Percentiles rank a stretch among this genome's conserved stretches.
phyloP scores from a whole-genome alignment of 2,113 vertebrate genomes.

The Monarcha castaneiventris region DNA sequence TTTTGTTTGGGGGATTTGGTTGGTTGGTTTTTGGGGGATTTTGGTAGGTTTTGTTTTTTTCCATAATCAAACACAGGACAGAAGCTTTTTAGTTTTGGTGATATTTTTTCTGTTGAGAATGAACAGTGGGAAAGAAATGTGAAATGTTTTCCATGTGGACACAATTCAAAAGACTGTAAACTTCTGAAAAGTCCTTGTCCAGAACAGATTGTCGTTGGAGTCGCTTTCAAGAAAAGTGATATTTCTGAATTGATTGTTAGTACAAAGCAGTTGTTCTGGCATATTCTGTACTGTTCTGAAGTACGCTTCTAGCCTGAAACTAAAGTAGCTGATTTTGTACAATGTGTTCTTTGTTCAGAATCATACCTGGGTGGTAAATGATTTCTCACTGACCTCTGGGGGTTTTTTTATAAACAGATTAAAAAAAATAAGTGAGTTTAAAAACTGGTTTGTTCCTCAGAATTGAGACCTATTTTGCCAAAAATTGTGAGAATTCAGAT shows the following conservation, averaged over 20 bases:
- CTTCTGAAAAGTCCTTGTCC: not conserved
- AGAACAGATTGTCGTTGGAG: not conserved
- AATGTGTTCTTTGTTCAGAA: not conserved
- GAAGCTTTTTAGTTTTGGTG: not conserved
- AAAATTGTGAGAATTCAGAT: not conserved
- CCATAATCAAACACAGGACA: not conserved
- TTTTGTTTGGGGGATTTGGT: not conserved
- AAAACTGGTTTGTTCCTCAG: not conserved
- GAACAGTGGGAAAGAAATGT: not conserved
- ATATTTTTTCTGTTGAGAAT: not conserved
- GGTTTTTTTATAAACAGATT: not conserved
- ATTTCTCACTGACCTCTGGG: not conserved
- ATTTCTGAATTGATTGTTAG: not conserved
- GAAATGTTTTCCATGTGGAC: not conserved
- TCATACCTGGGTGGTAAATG: not conserved
- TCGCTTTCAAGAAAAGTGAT: not conserved
- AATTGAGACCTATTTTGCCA: not conserved
- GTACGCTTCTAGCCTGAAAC: not conserved
- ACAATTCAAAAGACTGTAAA: not conserved
- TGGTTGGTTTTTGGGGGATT: not conserved
- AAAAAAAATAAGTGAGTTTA: not conserved
- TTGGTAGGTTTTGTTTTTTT: accelerated
- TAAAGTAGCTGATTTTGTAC: not conserved
- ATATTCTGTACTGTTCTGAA: not conserved
- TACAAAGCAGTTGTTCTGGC: not conserved